Evolutionary conservation across 2,113 vertebrate genomes (phyloP).

Genomic region (Cathartes aura): DNA sequence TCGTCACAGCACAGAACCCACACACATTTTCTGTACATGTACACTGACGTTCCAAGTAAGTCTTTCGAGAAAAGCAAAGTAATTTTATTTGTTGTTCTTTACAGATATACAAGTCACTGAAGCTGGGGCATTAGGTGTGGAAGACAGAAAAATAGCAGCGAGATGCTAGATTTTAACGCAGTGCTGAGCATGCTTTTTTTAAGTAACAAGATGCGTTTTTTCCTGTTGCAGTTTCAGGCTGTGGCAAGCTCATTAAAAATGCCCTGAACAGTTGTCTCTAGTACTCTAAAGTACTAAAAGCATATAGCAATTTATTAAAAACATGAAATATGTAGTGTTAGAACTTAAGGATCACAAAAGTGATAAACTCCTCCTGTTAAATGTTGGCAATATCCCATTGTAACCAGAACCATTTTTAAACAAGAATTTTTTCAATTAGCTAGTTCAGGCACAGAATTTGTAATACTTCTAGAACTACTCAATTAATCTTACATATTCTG

Average conservation of each 20-base stretch:
- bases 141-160: background rate
- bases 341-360: background rate
- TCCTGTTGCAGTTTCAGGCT: background rate
- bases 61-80: background rate
- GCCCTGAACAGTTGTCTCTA: background rate
- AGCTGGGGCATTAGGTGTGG: background rate
- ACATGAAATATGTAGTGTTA: background rate
- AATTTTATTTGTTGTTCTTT: background rate
- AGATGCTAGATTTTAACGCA: background rate
- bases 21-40: background rate
- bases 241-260: background rate
- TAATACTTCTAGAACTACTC: background rate
- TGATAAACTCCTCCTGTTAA: conserved; percentile 7
- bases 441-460: background rate
- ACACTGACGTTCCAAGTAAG: background rate
- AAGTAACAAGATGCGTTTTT: background rate
- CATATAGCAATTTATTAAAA: background rate
- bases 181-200: background rate
- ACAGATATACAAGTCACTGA: background rate
- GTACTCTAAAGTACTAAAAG: background rate
- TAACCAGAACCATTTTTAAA: background rate
- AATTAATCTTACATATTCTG: background rate
- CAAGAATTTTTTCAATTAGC: background rate
- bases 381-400: background rate
- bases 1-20: background rate